Evolutionary conservation across 2,113 vertebrate species (phyloP).

Genomic region (Notothenia coriiceps): DNA sequence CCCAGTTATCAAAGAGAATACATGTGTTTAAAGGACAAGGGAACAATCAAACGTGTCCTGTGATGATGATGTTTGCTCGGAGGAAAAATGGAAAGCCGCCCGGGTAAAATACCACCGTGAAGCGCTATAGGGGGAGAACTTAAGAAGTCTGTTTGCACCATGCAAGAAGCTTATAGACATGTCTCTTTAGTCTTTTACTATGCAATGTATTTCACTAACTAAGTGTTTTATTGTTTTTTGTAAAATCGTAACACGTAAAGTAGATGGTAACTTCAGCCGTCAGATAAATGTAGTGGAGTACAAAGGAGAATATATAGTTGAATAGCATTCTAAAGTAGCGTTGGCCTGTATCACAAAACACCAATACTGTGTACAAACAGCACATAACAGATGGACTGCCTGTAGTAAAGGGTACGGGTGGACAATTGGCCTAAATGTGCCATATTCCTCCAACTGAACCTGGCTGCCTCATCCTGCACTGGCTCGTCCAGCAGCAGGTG

Average conservation of each 20-base stretch:
- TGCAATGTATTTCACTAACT: neutral
- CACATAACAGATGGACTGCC: neutral
- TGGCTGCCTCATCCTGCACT: neutral
- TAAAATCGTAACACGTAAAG: neutral
- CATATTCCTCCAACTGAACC: neutral
- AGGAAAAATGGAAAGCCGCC: no score
- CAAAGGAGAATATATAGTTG: neutral
- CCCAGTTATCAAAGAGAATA: no score
- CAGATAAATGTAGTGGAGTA: neutral
- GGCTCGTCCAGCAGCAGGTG: constrained; percentile 12
- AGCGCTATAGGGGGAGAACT: no score
- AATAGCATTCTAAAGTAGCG: neutral
- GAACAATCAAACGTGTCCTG: no score
- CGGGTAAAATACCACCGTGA: no score
- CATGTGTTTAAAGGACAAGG: no score
- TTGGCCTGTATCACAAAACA: neutral
- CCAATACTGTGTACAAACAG: no score
- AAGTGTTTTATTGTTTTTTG: neutral
- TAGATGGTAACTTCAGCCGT: neutral
- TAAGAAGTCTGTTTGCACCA: neutral
- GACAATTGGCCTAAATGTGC: neutral
- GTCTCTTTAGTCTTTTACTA: neutral
- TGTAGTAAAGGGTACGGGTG: neutral
- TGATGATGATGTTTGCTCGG: no score
- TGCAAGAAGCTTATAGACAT: neutral